Base-by-base conservation (phyloP, 2,113 vertebrate genomes). In the Pithys albifrons region DNA sequence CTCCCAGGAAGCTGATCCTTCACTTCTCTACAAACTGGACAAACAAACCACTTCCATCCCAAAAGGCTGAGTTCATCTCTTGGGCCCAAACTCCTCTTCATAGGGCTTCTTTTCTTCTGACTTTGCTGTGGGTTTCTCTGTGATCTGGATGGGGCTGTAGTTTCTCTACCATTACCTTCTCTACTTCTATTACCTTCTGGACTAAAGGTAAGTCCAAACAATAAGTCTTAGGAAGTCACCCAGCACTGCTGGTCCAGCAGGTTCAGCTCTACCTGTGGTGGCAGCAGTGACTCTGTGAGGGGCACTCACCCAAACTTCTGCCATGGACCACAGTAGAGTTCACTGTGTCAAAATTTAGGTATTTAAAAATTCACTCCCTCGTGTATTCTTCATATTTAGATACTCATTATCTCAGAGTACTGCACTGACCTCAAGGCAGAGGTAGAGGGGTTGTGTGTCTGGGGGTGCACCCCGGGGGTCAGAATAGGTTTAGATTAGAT, bases 31-130 rank as follows among this genome's bases (percentile, higher is more conserved):
- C 31, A 49, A 57, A 72, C 24, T 52, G 49, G 5, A 41, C 27
- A 70, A 83, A 24, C 0, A 2, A 54, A 51, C 28, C 1, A 1
- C 24, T 43, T 45, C 64, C 12, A 37, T 41, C 28, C 22, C 49
- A 20, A 51, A 75, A 35, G 75, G n/a, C 19, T 31, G 29, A 46
- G 28, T 2, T 3, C 9, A 28, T 19, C 55, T 43, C 0, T 2
- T 31, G 33, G 37, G 19, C 69, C 66, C 37, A 58, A 67, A n/a
- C 3, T 5, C 11, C 10, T 70, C 69, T n/a, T 62, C 84, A 80
- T 35, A 15, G 37, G 24, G 2, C 28, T 80, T 69, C 5, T 69
- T 72, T 59, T 37, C 43, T 75, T 9, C 39, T 52, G 64, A 66
- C 10, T 51, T 84, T 86, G 24, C 54, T 73, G 89, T 69, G 33